A percentile compares a stretch with the other conserved stretches of the same genome.
phyloP scores from a whole-genome alignment of 2,888 invertebrate species.

The Timema cristinae region DNA sequence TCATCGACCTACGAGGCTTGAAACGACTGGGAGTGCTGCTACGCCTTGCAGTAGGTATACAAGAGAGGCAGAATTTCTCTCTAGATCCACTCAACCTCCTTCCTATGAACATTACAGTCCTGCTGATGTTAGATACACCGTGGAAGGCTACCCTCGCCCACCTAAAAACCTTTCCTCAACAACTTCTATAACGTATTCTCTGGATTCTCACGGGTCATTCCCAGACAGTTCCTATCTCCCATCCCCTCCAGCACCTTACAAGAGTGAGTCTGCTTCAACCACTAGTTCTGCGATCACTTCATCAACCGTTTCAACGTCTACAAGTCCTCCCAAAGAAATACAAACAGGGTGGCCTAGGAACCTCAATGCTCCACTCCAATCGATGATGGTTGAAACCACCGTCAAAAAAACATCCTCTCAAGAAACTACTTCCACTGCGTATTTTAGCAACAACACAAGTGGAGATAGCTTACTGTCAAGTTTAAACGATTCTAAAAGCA shows the following conservation, averaged over 20 bases:
- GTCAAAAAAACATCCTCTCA: slow-evolving; percentile 11
- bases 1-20: slow-evolving; percentile 44
- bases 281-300: slow-evolving; percentile 31
- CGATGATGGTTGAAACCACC: slow-evolving; percentile 34
- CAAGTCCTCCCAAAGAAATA: slow-evolving; percentile 45
- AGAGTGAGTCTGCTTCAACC: slow-evolving; percentile 51
- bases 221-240: slow-evolving; percentile 58
- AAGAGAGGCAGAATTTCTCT: slow-evolving; percentile 62
- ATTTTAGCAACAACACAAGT: slow-evolving; percentile 49
- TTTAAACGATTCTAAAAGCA: slow-evolving; percentile 4
- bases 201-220: slow-evolving; percentile 28
- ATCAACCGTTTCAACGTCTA: slow-evolving; percentile 29
- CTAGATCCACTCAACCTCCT: slow-evolving; percentile 48
- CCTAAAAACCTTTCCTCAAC: slow-evolving; percentile 14
- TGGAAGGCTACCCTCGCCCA: slow-evolving; percentile 70
- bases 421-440: slow-evolving; percentile 12
- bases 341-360: slow-evolving; percentile 37
- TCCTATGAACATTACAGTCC: slow-evolving; percentile 46
- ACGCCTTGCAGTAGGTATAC: slow-evolving; percentile 56
- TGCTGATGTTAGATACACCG: slow-evolving; percentile 66
- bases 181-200: slow-evolving; percentile 22
- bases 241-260: slow-evolving; percentile 67
- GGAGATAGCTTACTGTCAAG: slow-evolving; percentile 35
- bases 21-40: slow-evolving; percentile 41
- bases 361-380: slow-evolving; percentile 38